Evolutionary conservation across 2,888 invertebrate genomes (phyloP), one percentile per base, ranked within the genome.

Genomic region (Ptilodon capucinus): DNA sequence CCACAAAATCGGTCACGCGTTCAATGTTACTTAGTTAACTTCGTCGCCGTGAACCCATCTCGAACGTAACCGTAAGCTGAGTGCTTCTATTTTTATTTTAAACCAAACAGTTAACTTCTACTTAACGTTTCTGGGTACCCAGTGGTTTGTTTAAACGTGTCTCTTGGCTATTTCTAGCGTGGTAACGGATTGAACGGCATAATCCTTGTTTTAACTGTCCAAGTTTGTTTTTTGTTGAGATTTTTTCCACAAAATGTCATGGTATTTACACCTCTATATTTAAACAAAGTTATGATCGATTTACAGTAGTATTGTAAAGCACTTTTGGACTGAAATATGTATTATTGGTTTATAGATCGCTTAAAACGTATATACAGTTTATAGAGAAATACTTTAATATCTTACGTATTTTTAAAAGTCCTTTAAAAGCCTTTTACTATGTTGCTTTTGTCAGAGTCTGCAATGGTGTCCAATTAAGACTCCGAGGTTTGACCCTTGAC

Each of bases 71-170:
- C 50, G 54, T 42, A 48, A 47, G 60, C 54, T 68, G 83, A 84
- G 86, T 80, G 84, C 60, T 62, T 80, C 86, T 89, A 88, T 86
- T 85, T 86, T 79, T 83, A 80, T 60, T 69, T 71, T 65, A 74
- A 84, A 73, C 76, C 73, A 77, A 84, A 84, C 84, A 79, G 74
- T 77, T 77, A 74, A 79, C 75, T 66, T 73, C 76, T 76, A 71
- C 68, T 76, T 81, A 82, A 81, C 80, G 71, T 74, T 86, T 83
- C 86, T 80, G 70, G 75, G 81, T 83, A 81, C 68, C 66, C n/a
- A n/a, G 43, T 45, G 52, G 60, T 63, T 54, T 56, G 65, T 65
- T 65, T 67, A 46, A 66, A 66, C 55, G 11, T 75, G 76, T 74
- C 75, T 79, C 76, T 74, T 60, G 65, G 81, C 68, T 89, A 89